These are phyloP conservation scores for Eutrigla gurnardus DNA, from an alignment of 2,797 vertebrate species.

Conservation along the genomic window DNA sequence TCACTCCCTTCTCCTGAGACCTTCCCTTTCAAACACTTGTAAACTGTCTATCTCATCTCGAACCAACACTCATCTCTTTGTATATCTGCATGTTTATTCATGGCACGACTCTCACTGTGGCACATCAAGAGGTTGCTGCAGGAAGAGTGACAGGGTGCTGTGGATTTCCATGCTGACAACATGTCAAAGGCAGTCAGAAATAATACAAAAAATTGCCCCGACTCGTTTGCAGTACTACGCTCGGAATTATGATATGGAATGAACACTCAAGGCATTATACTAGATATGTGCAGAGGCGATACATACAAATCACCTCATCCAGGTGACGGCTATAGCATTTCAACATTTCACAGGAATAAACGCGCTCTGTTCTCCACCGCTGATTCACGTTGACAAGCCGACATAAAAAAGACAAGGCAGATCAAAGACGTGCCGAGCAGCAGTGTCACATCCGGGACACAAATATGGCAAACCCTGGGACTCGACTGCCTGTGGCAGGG, in stretches of 20 bases:
- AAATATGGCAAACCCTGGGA: constrained; percentile 58
- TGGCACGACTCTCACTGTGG: constrained; percentile 66
- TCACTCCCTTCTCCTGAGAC: constrained; percentile 44
- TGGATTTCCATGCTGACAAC: constrained; percentile 71
- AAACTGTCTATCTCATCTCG: constrained; percentile 74
- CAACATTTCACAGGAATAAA: constrained; percentile 57
- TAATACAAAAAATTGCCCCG: constrained; percentile 68
- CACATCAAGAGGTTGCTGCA: constrained; percentile 73
- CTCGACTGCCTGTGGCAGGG: constrained; percentile 49
- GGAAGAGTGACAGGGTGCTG: constrained; percentile 70
- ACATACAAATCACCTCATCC: constrained; percentile 70
- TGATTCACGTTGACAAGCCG: constrained; percentile 55
- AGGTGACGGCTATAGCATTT: constrained; percentile 58
- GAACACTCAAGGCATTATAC: constrained; percentile 56
- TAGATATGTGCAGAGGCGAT: constrained; percentile 43
- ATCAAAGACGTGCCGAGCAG: constrained; percentile 58
- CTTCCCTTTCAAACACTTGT: constrained; percentile 70
- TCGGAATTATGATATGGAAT: constrained; percentile 61
- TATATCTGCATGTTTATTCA: constrained; percentile 78
- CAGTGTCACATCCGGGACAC: constrained; percentile 62
- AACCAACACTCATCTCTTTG: constrained; percentile 69
- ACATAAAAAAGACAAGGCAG: constrained; percentile 45
- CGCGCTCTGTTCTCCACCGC: constrained; percentile 33
- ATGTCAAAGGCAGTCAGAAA: constrained; percentile 71
- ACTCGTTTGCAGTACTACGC: constrained; percentile 56